Base-by-base conservation (phyloP, 2,113 vertebrate species). In the Lycocorax pyrrhopterus region DNA sequence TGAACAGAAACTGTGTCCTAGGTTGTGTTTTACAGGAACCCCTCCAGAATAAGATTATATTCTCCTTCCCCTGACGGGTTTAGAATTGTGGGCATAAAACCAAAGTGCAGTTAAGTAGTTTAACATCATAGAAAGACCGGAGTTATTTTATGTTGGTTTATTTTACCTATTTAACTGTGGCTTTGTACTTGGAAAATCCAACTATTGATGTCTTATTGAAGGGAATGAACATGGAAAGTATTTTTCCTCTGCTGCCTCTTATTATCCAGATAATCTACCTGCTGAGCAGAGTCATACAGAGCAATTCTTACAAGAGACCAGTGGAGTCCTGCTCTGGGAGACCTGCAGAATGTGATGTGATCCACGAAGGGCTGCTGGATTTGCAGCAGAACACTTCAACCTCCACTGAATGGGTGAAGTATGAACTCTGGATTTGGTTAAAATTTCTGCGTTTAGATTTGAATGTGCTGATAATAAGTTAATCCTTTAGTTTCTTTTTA, bases 401-500 rank as follows among this genome's bases (percentile, higher is more conserved):
- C 1, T 97, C 97, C 10, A 93, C 97, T 86, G 98, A 87, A 98
- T 98, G 98, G 98, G 97, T 98, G 91, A 98, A 95, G 98, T 98
- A 98, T 14, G 97, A 46, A 9, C 72, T 72, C 55, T 41, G 73
- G 25, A 4, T 53, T 95, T 49, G 5, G 4, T 53, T 67, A 21
- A 21, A 29, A 44, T 41, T 58, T 58, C 64, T 16, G 12, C 22
- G 8, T 32, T 35, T 20, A 7, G 44, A 9, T 52, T 92, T 73
- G 20, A 51, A 26, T 52, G 52, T 62, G 13, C 27, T 29, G 53
- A 11, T 52, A 58, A 13, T 1, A 27, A 60, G 1, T 37, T 16
- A 6, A 62, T 84, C 37, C 41, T 30, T 81, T 32, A 14, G 26
- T 51, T 46, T 12, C 2, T 52, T 62, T 33, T 62, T 19, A 10